These are phyloP conservation scores for Phacellophora camtschatica DNA, from an alignment of 30 jellyfish, hydroid and myxozoan genomes.

Conservation along the genomic window DNA sequence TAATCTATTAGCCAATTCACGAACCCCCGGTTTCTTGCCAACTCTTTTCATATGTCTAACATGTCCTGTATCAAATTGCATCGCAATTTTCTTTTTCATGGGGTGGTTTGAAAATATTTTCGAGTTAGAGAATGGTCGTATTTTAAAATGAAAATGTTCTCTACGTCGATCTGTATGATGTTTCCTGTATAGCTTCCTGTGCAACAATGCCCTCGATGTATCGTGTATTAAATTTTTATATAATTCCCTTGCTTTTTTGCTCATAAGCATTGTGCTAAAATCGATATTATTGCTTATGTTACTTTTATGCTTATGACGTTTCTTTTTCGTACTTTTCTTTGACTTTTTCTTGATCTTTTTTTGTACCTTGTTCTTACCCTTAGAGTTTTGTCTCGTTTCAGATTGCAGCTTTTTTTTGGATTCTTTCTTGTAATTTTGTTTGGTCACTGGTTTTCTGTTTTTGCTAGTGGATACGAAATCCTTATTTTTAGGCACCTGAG, in stretches of 20 bases:
- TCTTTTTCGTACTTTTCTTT: not conserved
- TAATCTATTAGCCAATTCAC: conserved; percentile 14
- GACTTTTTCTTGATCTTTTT: not conserved
- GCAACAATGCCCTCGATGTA: conserved; percentile 47
- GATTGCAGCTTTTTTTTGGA: not conserved
- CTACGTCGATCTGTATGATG: conserved; percentile 5
- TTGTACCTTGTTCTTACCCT: not conserved
- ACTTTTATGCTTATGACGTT: too few relatives aligned
- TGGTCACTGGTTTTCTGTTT: too few relatives aligned
- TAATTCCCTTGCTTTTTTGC: conserved; percentile 66
- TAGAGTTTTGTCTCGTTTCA: not conserved
- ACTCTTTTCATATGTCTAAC: not conserved
- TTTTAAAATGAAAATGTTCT: not conserved
- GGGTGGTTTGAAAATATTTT: not conserved
- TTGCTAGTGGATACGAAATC: too few relatives aligned
- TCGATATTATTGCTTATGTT: not conserved
- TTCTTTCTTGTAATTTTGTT: too few relatives aligned
- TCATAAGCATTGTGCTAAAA: conserved; percentile 27
- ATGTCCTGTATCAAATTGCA: not conserved
- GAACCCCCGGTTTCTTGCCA: not conserved
- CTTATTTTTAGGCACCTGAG: too few relatives aligned
- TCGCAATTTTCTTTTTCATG: not conserved
- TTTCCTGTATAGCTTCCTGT: conserved; percentile 15
- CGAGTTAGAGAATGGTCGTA: not conserved
- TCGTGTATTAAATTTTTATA: conserved; percentile 53